phyloP scores from a whole-genome alignment of 2,797 vertebrate species.

The Catamblyrhynchus diadema region DNA sequence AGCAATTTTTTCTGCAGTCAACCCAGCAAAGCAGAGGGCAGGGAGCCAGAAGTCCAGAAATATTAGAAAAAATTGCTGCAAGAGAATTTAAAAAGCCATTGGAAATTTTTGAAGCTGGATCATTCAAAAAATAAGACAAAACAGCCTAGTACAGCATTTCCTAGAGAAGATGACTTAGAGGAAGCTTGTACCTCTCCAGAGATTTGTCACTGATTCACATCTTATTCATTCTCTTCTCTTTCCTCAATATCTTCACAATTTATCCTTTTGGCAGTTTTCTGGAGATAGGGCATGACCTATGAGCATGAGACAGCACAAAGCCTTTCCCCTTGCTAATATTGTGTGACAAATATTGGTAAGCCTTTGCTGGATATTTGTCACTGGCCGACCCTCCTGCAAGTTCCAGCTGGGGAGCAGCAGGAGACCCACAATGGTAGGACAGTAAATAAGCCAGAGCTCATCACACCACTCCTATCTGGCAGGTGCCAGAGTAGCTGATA shows the following conservation, averaged over 20 bases:
- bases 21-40: neutral
- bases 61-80: neutral
- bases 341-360: neutral
- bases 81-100: neutral
- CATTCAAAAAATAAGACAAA: neutral
- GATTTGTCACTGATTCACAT: neutral
- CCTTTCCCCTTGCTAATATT: neutral
- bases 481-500: neutral
- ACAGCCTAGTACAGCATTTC: neutral
- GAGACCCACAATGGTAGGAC: neutral
- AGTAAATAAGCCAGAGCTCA: neutral
- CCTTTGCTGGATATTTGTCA: neutral
- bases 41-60: neutral
- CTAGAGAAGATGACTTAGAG: neutral
- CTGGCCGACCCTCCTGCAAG: neutral
- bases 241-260: neutral
- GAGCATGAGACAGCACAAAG: neutral
- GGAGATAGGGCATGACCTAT: neutral
- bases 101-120: neutral
- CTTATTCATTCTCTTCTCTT: neutral
- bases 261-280: neutral
- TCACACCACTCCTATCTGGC: rapidly evolving
- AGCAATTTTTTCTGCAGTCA: neutral
- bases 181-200: neutral
- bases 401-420: neutral